phyloP scores from a whole-genome alignment of 2,797 vertebrate genomes.

The Tolypeutes matacus region DNA sequence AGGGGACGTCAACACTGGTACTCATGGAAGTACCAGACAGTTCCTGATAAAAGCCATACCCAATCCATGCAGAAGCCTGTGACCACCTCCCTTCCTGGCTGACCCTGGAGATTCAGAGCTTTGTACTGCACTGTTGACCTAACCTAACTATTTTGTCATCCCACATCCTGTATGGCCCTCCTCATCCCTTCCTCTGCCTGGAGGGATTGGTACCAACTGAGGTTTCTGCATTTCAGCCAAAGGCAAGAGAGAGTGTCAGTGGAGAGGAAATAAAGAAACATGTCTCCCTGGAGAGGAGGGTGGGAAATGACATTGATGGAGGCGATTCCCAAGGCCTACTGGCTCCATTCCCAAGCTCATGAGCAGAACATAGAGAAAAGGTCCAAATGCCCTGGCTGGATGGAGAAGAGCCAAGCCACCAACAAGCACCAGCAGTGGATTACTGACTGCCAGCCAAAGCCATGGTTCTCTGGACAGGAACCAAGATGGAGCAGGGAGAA shows the following conservation, averaged over 20 bases:
- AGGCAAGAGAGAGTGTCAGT: not conserved
- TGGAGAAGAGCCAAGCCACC: conserved; percentile 70
- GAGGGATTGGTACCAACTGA: not conserved
- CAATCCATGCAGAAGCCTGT: not conserved
- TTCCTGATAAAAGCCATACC: conserved; percentile 1
- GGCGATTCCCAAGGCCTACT: conserved; percentile 49
- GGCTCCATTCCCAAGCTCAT: conserved; percentile 53
- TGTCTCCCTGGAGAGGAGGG: not conserved
- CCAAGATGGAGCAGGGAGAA: not conserved
- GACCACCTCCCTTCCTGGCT: not conserved
- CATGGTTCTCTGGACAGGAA: conserved; percentile 17
- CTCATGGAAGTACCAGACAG: conserved; percentile 7
- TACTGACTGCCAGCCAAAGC: conserved; percentile 66
- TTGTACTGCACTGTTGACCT: not conserved
- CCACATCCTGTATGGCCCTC: fast-evolving
- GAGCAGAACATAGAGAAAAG: conserved; percentile 46
- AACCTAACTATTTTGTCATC: not conserved
- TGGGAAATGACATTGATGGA: conserved; percentile 38
- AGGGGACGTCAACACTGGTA: not conserved
- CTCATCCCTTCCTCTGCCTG: not conserved
- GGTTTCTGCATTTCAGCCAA: conserved; percentile 2
- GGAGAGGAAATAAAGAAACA: conserved; percentile 48
- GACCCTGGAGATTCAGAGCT: not conserved
- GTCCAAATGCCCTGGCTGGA: conserved; percentile 62
- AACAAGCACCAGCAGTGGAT: conserved; percentile 24